phyloP scores from a whole-genome alignment of 2,797 vertebrate species.

The Anguilla pacifica region DNA sequence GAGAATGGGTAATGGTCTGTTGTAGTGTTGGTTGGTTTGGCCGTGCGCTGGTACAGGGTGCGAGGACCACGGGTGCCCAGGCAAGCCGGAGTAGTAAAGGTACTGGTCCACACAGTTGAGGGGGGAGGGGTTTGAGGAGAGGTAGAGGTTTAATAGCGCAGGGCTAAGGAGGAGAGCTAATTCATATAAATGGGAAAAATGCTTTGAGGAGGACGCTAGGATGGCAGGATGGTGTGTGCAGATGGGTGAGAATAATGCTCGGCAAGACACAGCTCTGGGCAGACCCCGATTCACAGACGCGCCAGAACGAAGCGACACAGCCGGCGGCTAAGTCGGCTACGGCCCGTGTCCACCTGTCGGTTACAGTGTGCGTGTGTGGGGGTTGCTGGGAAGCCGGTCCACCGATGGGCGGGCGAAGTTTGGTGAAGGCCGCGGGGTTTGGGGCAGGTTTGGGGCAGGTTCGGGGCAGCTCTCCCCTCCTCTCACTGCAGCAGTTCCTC shows the following conservation, averaged over 20 bases:
- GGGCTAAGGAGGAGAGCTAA: not conserved
- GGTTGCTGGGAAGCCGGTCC: not conserved
- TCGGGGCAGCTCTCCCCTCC: not conserved
- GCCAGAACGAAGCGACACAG: not conserved
- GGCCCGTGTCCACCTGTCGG: not conserved
- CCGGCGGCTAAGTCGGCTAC: too few relatives aligned
- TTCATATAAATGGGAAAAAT: not conserved
- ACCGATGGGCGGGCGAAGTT: not conserved
- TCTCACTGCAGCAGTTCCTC: constrained; percentile 81
- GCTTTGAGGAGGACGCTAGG: not conserved
- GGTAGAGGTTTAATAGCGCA: not conserved
- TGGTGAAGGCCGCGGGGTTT: not conserved
- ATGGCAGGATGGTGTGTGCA: not conserved
- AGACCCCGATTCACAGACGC: not conserved
- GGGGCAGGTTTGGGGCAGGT: not conserved
- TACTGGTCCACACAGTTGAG: not conserved
- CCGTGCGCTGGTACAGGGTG: not conserved
- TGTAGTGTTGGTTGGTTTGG: not conserved
- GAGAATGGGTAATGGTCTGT: not conserved
- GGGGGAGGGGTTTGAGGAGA: constrained; percentile 5
- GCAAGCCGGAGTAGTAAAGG: not conserved
- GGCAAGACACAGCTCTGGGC: not conserved
- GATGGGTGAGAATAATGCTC: not conserved
- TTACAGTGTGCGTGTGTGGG: not conserved
- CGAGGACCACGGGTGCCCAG: too few relatives aligned